phyloP scores from a whole-genome alignment of 2,113 vertebrate species.

The Odontophorus gujanensis region DNA sequence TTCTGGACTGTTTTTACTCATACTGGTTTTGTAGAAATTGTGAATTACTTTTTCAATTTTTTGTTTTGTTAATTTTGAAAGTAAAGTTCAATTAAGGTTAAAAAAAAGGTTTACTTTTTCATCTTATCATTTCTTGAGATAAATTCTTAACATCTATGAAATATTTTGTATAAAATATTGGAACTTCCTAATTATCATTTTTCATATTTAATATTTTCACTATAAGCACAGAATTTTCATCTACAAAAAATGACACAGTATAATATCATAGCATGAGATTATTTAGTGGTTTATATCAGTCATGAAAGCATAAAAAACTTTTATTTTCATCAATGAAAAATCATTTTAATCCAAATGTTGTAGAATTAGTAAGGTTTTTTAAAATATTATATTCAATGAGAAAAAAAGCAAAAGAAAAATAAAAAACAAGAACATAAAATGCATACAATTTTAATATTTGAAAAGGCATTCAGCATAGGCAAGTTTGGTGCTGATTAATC shows the following conservation, averaged over 20 bases:
- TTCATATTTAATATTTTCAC: background rate
- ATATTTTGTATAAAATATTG: background rate
- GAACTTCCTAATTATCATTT: background rate
- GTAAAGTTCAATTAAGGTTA: background rate
- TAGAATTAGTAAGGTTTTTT: background rate
- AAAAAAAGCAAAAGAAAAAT: background rate
- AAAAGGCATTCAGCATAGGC: background rate
- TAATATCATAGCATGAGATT: background rate
- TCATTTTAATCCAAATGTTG: background rate
- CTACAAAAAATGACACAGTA: background rate
- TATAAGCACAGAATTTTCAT: background rate
- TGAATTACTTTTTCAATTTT: background rate
- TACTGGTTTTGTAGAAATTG: background rate
- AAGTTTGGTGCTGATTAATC: background rate
- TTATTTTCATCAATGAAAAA: background rate
- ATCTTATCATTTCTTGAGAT: background rate
- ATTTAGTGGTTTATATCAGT: background rate
- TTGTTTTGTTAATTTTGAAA: background rate
- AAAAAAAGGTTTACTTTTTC: background rate
- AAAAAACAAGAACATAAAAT: background rate
- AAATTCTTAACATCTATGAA: background rate
- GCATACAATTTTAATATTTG: background rate
- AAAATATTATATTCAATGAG: background rate
- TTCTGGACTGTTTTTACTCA: background rate
- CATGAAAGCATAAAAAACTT: background rate